Evolutionary conservation across 2,113 vertebrate species (phyloP).

Genomic region (Empidonax traillii): DNA sequence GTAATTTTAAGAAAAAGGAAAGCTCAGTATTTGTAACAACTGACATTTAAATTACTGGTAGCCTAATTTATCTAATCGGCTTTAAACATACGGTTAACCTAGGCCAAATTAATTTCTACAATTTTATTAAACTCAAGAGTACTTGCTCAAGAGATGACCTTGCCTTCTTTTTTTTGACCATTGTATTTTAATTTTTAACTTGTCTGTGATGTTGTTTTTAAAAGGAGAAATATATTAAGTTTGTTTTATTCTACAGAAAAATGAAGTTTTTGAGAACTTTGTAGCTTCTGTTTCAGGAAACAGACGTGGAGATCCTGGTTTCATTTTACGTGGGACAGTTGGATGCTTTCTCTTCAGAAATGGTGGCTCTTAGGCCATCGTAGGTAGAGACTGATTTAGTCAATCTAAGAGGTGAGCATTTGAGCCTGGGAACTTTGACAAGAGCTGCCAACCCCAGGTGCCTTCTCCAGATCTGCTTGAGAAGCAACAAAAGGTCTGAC

Average conservation of each 20-base stretch:
- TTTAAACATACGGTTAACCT: not conserved
- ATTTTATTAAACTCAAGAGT: not conserved
- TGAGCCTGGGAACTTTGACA: not conserved
- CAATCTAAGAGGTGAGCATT: not conserved
- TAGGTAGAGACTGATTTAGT: not conserved
- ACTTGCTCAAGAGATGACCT: not conserved
- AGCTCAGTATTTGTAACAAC: not conserved
- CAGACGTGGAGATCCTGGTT: not conserved
- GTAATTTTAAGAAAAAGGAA: not conserved
- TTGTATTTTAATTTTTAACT: not conserved
- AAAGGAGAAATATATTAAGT: not conserved
- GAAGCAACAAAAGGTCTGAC: not conserved
- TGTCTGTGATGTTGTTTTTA: not conserved
- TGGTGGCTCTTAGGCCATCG: not conserved
- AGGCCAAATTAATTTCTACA: not conserved
- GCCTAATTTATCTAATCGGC: not conserved
- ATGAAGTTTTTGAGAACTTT: not conserved
- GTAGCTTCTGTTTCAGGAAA: not conserved
- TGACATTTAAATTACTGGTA: not conserved
- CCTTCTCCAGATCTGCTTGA: not conserved
- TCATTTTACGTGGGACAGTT: not conserved
- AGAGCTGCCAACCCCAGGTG: not conserved
- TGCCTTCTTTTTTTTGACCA: not conserved
- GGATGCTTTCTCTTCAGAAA: not conserved
- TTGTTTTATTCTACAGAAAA: not conserved